Evolutionary conservation across 2,113 vertebrate species (phyloP).

Genomic region (Indicator indicator): DNA sequence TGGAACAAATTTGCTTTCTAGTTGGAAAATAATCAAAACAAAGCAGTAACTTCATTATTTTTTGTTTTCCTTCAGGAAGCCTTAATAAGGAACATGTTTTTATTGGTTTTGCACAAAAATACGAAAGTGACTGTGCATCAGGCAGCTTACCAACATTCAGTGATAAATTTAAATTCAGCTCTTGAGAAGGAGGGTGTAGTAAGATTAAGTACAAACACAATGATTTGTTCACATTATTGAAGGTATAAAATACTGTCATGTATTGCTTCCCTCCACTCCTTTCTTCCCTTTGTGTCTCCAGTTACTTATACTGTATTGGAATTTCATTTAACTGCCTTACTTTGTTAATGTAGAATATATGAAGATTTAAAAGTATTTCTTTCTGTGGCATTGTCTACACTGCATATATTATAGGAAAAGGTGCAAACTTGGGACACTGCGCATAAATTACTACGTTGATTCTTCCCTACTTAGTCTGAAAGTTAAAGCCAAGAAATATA

Average conservation of each 20-base stretch:
- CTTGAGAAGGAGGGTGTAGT: neutral
- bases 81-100: conserved; percentile 13
- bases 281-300: conserved; percentile 2
- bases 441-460: neutral
- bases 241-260: neutral
- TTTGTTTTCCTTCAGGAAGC: neutral
- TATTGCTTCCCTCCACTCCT: neutral
- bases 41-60: neutral
- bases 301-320: neutral
- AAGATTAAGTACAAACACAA: neutral
- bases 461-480: neutral
- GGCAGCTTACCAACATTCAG: neutral
- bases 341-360: neutral
- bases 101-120: conserved; percentile 21
- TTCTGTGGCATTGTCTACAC: neutral
- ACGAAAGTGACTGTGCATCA: neutral
- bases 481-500: neutral
- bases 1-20: conserved; percentile 31
- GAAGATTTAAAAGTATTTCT: neutral
- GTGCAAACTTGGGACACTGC: neutral
- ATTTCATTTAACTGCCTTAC: neutral
- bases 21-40: conserved; percentile 62
- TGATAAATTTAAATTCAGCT: conserved; percentile 33
- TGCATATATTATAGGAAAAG: neutral
- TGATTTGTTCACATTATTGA: neutral